Conservation (phyloP, 2,888 invertebrate species). For the Tenthredo notha region DNA sequence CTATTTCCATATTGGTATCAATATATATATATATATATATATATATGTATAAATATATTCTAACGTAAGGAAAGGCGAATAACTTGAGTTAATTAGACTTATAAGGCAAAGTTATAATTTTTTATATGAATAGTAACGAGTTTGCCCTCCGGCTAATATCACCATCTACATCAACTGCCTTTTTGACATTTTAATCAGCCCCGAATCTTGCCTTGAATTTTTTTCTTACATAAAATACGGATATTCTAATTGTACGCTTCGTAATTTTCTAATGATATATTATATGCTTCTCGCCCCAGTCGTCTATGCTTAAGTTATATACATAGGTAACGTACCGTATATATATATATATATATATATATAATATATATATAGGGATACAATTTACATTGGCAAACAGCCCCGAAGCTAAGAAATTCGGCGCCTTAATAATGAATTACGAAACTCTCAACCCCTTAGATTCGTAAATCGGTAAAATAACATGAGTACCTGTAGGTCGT, state of each 20-base stretch:
- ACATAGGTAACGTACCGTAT: not conserved
- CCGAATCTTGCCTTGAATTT: slow-evolving; percentile 29
- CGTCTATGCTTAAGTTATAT: not conserved
- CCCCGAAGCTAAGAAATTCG: not conserved
- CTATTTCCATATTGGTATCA: not conserved
- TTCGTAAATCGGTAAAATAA: not conserved
- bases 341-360: not conserved
- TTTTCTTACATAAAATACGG: slow-evolving; percentile 12
- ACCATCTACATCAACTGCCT: not conserved
- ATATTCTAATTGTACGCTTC: slow-evolving; percentile 30
- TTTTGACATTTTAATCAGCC: slow-evolving; percentile 39
- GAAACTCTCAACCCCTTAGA: not conserved
- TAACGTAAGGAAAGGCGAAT: not conserved
- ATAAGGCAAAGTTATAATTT: not conserved
- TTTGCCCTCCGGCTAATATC: not conserved
- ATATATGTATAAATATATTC: too few relatives aligned
- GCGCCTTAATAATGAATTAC: not conserved
- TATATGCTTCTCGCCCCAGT: slow-evolving; percentile 8
- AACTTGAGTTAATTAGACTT: not conserved
- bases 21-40: not conserved
- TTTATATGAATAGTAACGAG: slow-evolving; percentile 4
- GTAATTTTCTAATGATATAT: slow-evolving; percentile 31
- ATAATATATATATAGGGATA: not conserved
- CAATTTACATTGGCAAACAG: not conserved
- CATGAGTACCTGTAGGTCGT: not conserved